Evolutionary conservation across 2,797 vertebrate genomes (phyloP), one percentile per base, ranked within the genome.

Genomic region (Adelosebastes latens): DNA sequence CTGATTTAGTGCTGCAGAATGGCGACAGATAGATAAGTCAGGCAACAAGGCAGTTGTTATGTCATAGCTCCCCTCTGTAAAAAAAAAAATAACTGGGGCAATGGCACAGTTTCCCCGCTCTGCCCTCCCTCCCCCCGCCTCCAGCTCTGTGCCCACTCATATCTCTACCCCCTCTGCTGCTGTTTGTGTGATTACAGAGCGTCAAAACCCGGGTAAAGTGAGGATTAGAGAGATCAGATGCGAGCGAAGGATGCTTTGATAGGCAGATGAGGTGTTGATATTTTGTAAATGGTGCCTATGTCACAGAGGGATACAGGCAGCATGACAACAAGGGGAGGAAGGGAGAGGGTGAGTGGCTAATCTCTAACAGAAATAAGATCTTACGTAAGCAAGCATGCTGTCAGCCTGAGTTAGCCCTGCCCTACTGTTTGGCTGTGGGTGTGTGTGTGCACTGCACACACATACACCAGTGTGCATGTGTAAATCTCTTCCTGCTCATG

Each of bases 341-440:
- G 78, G 77, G 67, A 84, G 87, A 85, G 86, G 87, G 80, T 77
- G 83, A 89, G 80, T 84, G 87, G 93, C 88, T 95, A 95, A 95
- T 95, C 93, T 93, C 90, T 88, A 79, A 93, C 93, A 90, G 87
- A 94, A 95, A 95, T 95, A 95, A 95, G 85, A 89, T 87, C 84
- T 95, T 95, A 94, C 80, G 71, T 94, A 95, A 95, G 91, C 89
- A 58, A 85, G 79, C 82, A 83, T 75, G 82, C 81, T 93, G 91
- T 93, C 90, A 88, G 86, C 76, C 81, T 52, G 75, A 86, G 80
- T 92, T 89, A 91, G 84, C 65, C 83, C 81, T 84, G 79, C 83
- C 83, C 86, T 74, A 72, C 80, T 94, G 89, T 90, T 85, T 85
- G 79, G 72, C 76, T 82, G 62, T 60, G 73, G 32, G 42, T 75